Evolutionary conservation across 2,888 invertebrate genomes (phyloP).

Genomic region (Agriopis aurantiaria): DNA sequence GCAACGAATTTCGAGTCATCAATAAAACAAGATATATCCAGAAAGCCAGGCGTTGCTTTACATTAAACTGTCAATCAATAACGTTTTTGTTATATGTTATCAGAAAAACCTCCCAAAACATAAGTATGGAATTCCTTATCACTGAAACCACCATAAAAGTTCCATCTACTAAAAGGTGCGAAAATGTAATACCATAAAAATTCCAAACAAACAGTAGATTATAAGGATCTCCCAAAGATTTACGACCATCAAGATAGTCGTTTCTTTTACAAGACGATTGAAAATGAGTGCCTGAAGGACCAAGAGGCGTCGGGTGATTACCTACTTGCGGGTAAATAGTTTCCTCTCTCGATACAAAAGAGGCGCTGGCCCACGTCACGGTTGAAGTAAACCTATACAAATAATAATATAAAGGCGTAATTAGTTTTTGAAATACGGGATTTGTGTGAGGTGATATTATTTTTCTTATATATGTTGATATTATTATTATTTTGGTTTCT

Average conservation of each 20-base stretch:
- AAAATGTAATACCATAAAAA: conserved; percentile 43
- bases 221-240: conserved; percentile 46
- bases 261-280: conserved; percentile 46
- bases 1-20: no score
- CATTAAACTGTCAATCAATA: no score
- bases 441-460: no score
- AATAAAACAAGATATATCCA: no score
- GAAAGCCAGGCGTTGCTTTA: no score
- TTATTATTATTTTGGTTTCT: no score
- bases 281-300: conserved; percentile 47
- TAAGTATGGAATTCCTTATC: conserved; percentile 20
- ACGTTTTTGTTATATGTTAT: no score
- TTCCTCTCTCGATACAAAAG: conserved; percentile 15
- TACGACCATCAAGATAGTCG: conserved; percentile 49
- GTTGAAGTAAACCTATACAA: not conserved
- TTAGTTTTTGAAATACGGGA: no score
- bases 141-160: conserved; percentile 21
- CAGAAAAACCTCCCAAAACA: not conserved
- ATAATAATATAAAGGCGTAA: no score
- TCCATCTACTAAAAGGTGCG: conserved; percentile 28
- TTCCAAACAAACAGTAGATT: conserved; percentile 45
- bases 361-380: not conserved
- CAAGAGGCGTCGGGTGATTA: conserved; percentile 44
- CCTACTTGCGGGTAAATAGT: conserved; percentile 22
- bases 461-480: no score